A percentile compares a stretch with the other conserved stretches of the same genome.
Conservation (phyloP, 2,113 vertebrate species). For the Nesoenas mayeri region DNA sequence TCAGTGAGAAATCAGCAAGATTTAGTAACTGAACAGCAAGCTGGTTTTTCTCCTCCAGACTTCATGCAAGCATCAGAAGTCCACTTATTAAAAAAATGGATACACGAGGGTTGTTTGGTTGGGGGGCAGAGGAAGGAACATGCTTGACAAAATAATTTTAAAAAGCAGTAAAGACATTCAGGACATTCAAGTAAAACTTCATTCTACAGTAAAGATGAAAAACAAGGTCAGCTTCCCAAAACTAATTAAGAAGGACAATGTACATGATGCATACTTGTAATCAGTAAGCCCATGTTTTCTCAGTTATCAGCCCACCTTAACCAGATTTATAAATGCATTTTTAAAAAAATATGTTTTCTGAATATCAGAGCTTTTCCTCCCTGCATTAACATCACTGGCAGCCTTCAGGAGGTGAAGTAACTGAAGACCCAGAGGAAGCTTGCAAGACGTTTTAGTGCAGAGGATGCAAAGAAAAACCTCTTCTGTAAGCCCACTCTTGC, state of each 20-base stretch:
- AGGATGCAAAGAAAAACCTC: not conserved
- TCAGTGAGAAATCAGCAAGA: not conserved
- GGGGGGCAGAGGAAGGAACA: not conserved
- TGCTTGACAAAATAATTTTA: not conserved
- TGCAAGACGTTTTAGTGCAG: not conserved
- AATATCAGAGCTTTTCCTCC: not conserved
- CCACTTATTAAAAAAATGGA: not conserved
- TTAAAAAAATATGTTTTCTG: not conserved
- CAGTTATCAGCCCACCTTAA: not conserved
- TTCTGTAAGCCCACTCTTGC: not conserved
- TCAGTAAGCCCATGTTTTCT: not conserved
- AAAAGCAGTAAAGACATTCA: not conserved
- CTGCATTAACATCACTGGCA: not conserved
- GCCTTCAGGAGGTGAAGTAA: not conserved
- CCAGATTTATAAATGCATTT: not conserved
- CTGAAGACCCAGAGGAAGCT: accelerated
- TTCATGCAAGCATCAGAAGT: not conserved
- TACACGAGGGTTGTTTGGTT: not conserved
- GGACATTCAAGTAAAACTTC: not conserved
- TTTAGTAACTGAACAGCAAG: not conserved
- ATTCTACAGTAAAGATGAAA: not conserved
- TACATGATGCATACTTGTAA: not conserved
- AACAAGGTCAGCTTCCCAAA: not conserved
- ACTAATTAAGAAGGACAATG: not conserved
- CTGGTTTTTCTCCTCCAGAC: not conserved